Base-by-base conservation (phyloP, 2,888 invertebrate genomes). In the Eristalis arbustorum region DNA sequence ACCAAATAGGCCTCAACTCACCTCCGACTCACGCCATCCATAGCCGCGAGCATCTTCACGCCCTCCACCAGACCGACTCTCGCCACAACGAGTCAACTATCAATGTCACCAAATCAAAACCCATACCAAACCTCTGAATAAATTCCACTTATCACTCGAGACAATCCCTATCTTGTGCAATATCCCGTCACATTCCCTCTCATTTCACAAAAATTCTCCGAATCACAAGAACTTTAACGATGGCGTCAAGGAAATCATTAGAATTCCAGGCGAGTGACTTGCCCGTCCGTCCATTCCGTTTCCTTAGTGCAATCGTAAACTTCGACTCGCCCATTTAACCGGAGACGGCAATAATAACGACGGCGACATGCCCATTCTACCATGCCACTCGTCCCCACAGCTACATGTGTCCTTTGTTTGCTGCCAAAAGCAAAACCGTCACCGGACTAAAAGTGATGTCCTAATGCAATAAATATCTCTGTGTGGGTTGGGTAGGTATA, bases 251-350 rank as follows among this genome's bases (percentile, higher is more conserved):
- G 18, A 42, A 42, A 3, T 18, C 49, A 18, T 49, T 49, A 49
- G 18, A 49, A 49, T 49, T 49, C 42, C 34, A 66, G 23, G 22
- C 11, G 37, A 34, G 13, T 31, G 18, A 23, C 34, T 64, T 14
- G n/a, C 28, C 66, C 14, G 14, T 66, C 66, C 14, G 14, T 66
- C 42, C 25, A 14, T 25, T 66, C n/a, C 23, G 2, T 49, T 18
- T 23, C 28, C 28, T n/a, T 14, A 66, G 10, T 66, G 40, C 31
- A 66, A 66, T 66, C 66, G 66, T 66, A 66, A 66, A 66, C 8
- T 18, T 8, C 25, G 66, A 18, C 34, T 66, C 34, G 40, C 14
- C 23, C 42, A 42, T 28, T 25, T 22, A 25, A 8, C 23, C 34
- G 8, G 5, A 37, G 37, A 18, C 64, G 49, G 8, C 49, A 18